Evolutionary conservation across 2,113 vertebrate species (phyloP).

Genomic region (Candoia aspera): DNA sequence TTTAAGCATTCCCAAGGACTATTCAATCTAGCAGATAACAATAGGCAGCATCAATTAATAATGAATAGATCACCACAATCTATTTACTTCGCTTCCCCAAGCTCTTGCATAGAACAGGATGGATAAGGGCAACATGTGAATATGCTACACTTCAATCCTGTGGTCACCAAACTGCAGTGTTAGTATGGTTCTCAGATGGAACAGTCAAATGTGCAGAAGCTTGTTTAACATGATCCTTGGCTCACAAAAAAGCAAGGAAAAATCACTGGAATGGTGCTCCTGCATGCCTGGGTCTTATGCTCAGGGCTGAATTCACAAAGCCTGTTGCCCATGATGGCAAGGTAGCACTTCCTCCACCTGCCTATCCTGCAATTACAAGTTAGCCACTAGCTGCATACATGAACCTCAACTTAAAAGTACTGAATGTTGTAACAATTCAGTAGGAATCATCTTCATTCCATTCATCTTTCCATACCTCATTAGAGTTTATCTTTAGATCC

Average conservation of each 20-base stretch:
- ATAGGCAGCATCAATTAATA: accelerated
- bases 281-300: not conserved
- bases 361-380: not conserved
- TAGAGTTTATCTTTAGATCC: not conserved
- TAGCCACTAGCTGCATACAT: not conserved
- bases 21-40: not conserved
- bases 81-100: not conserved
- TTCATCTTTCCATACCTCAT: not conserved
- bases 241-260: not conserved
- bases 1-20: not conserved
- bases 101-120: not conserved
- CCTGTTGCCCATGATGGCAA: not conserved
- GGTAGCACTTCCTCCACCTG: not conserved
- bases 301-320: not conserved
- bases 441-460: not conserved
- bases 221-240: not conserved
- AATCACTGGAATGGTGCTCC: not conserved
- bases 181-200: not conserved
- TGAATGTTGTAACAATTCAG: not conserved
- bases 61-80: not conserved
- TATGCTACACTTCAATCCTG: not conserved
- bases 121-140: not conserved
- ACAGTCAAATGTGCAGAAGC: no score
- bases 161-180: not conserved
- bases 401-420: not conserved